Conservation (phyloP, 2,888 invertebrate species). For the Luperina testacea region DNA sequence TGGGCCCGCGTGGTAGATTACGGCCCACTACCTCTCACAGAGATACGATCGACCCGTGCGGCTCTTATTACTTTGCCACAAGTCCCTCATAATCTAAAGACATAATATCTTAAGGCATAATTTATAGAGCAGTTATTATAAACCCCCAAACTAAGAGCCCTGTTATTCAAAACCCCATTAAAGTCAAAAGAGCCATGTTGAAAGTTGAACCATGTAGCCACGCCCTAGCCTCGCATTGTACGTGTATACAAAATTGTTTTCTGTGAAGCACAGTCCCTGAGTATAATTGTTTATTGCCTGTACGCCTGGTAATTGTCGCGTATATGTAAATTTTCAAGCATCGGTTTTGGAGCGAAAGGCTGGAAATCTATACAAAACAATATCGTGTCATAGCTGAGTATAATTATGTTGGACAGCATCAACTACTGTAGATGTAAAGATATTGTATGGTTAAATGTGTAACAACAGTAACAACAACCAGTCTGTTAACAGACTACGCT, state of each 20-base stretch:
- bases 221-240: constrained; percentile 16
- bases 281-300: constrained; percentile 47
- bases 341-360: constrained; percentile 2
- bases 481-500: too few species aligned
- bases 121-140: too few species aligned
- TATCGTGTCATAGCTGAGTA: neutral
- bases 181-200: neutral
- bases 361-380: constrained; percentile 2
- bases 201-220: constrained; percentile 18
- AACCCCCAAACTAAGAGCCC: too few species aligned
- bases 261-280: constrained; percentile 15
- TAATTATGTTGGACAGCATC: neutral
- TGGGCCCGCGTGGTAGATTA: too few species aligned
- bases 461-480: too few species aligned
- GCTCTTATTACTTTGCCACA: too few species aligned
- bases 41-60: too few species aligned
- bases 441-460: neutral
- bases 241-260: constrained; percentile 26
- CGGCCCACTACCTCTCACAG: too few species aligned
- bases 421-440: neutral
- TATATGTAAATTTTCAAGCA: constrained; percentile 31
- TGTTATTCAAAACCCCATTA: neutral
- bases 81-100: too few species aligned
- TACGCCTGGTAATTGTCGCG: constrained; percentile 41
- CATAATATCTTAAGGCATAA: too few species aligned